Conservation (phyloP, 2,797 vertebrate species). For the Oryzias sinensis region DNA sequence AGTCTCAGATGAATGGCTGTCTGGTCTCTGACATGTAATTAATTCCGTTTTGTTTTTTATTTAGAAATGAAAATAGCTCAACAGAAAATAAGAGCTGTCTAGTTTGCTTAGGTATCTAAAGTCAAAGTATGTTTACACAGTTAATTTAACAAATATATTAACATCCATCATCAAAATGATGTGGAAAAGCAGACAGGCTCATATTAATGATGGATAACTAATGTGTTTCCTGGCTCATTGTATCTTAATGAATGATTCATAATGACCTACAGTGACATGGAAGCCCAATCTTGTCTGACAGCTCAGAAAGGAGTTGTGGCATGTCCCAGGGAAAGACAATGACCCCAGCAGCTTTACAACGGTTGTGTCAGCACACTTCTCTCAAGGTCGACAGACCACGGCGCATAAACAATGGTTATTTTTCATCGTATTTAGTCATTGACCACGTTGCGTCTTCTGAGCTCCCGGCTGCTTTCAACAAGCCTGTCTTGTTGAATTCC, state of each 20-base stretch:
- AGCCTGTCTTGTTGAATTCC: slow-evolving; percentile 49
- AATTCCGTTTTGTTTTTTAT: too few relatives aligned
- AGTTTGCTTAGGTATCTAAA: neutral
- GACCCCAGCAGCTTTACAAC: slow-evolving; percentile 47
- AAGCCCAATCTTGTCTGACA: slow-evolving; percentile 71
- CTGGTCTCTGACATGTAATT: too few relatives aligned
- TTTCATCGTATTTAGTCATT: slow-evolving; percentile 49
- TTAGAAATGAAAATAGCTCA: neutral
- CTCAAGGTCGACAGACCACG: slow-evolving; percentile 62
- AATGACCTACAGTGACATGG: slow-evolving; percentile 59
- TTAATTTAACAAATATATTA: slow-evolving; percentile 11
- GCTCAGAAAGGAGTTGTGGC: slow-evolving; percentile 53
- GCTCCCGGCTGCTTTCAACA: slow-evolving; percentile 56
- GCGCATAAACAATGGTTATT: slow-evolving; percentile 61
- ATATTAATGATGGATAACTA: slow-evolving; percentile 56
- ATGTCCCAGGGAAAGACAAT: slow-evolving; percentile 57
- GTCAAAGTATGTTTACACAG: slow-evolving; percentile 5
- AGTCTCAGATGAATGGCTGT: too few relatives aligned
- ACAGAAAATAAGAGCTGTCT: neutral
- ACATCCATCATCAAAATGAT: slow-evolving; percentile 10
- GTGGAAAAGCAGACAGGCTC: slow-evolving; percentile 14
- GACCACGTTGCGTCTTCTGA: slow-evolving; percentile 47
- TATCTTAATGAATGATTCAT: slow-evolving; percentile 68
- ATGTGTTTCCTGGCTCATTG: slow-evolving; percentile 44
- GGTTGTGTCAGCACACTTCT: slow-evolving; percentile 50